A percentile compares a stretch with the other conserved stretches of the same genome.
Evolutionary conservation across 2,888 invertebrate genomes (phyloP).

Genomic region (Liodrosophila aerea): DNA sequence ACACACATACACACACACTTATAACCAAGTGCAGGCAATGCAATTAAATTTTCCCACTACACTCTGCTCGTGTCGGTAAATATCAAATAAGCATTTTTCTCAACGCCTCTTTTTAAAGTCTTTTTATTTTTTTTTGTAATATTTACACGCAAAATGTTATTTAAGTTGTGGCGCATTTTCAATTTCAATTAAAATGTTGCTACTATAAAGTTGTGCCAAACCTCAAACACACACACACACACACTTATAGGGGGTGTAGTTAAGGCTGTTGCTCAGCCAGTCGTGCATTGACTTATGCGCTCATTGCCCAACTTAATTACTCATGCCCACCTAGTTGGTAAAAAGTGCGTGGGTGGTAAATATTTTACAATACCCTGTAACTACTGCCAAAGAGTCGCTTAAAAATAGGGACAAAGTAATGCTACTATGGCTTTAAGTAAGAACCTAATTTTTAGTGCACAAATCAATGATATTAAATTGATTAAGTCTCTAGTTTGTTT

Average conservation of each 20-base stretch:
- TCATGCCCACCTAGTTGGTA: slow-evolving; percentile 59
- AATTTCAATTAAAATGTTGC: slow-evolving; percentile 71
- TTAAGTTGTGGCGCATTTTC: slow-evolving; percentile 70
- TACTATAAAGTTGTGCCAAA: slow-evolving; percentile 45
- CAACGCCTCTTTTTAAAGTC: slow-evolving; percentile 19
- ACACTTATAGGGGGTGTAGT: slow-evolving; percentile 6
- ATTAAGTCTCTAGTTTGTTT: too few relatives aligned
- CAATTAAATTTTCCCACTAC: slow-evolving; percentile 51
- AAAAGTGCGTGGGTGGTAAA: slow-evolving; percentile 37
- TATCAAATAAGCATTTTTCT: slow-evolving; percentile 53
- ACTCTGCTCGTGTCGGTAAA: slow-evolving; percentile 34
- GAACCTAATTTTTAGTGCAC: too few relatives aligned
- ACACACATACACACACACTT: slow-evolving; percentile 4
- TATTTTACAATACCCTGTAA: slow-evolving; percentile 30
- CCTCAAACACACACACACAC: slow-evolving; percentile 17
- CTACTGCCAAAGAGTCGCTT: not conserved
- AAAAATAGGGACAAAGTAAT: too few relatives aligned
- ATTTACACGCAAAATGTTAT: slow-evolving; percentile 64
- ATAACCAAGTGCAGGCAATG: slow-evolving; percentile 32
- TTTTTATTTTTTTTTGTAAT: slow-evolving; percentile 52
- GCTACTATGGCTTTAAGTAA: too few relatives aligned
- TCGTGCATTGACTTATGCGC: slow-evolving; percentile 53
- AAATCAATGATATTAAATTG: too few relatives aligned
- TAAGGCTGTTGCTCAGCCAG: slow-evolving; percentile 36
- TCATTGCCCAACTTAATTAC: slow-evolving; percentile 66